A percentile compares a stretch with the other conserved stretches of the same genome.
Evolutionary conservation across 2,888 invertebrate species (phyloP).

Genomic region (Eupithecia subumbrata): DNA sequence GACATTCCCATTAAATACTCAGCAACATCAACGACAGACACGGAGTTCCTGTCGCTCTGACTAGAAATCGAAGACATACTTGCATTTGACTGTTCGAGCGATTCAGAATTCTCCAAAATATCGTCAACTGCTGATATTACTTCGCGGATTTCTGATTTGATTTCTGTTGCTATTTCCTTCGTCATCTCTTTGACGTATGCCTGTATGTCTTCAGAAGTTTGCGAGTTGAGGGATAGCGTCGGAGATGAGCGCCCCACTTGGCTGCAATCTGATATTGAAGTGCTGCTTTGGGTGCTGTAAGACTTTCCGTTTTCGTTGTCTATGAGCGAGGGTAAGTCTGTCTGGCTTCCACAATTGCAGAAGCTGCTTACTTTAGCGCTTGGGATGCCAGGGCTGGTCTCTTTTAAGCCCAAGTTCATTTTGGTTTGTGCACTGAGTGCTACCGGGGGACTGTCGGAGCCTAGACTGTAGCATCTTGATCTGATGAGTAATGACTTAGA

Average conservation of each 20-base stretch:
- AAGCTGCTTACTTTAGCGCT: slow-evolving; percentile 75
- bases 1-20: slow-evolving; percentile 91
- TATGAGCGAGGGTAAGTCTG: slow-evolving; percentile 87
- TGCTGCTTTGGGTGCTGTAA: slow-evolving; percentile 76
- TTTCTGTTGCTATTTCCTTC: slow-evolving; percentile 90
- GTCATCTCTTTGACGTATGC: slow-evolving; percentile 91
- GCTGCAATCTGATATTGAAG: slow-evolving; percentile 82
- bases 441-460: slow-evolving; percentile 81
- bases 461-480: slow-evolving; percentile 87
- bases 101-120: slow-evolving; percentile 88
- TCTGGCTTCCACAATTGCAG: slow-evolving; percentile 90
- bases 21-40: slow-evolving; percentile 89
- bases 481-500: slow-evolving; percentile 64
- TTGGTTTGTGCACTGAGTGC: slow-evolving; percentile 86
- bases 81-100: slow-evolving; percentile 80
- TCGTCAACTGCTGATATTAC: slow-evolving; percentile 92
- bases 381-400: slow-evolving; percentile 73
- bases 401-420: slow-evolving; percentile 85
- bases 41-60: slow-evolving; percentile 87
- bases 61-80: slow-evolving; percentile 83
- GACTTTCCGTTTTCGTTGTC: slow-evolving; percentile 78
- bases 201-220: slow-evolving; percentile 87
- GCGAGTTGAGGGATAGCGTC: slow-evolving; percentile 79
- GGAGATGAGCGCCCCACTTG: slow-evolving; percentile 83
- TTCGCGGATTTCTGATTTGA: slow-evolving; percentile 91